Percentiles rank a stretch among this genome's conserved stretches.
These are phyloP conservation scores for Pygocentrus nattereri DNA, from an alignment of 2,797 vertebrate genomes.

Conservation along the genomic window DNA sequence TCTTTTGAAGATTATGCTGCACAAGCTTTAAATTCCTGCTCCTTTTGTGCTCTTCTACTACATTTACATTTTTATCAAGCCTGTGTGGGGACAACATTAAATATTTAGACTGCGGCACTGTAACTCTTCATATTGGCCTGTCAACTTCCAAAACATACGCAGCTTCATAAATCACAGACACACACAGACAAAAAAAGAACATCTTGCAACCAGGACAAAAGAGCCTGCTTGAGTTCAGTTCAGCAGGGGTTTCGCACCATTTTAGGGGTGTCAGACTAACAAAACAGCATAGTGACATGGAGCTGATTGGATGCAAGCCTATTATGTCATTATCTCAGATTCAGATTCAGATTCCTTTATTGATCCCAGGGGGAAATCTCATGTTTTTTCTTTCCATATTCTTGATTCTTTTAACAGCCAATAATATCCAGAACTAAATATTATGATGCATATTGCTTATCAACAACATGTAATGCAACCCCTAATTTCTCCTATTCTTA, in stretches of 20 bases:
- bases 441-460: too few relatives aligned
- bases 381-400: too few relatives aligned
- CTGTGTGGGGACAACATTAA: background rate
- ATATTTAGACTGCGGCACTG: background rate
- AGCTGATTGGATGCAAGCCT: background rate
- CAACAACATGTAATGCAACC: background rate
- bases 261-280: background rate
- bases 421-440: too few relatives aligned
- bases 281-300: background rate
- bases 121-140: background rate
- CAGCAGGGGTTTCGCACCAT: background rate
- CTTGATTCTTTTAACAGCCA: too few relatives aligned
- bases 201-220: too few relatives aligned
- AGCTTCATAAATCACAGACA: background rate
- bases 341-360: too few relatives aligned
- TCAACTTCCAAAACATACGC: background rate
- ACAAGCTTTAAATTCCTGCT: too few relatives aligned
- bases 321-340: too few relatives aligned
- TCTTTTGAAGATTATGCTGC: too few relatives aligned
- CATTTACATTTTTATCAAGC: background rate
- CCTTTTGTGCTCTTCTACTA: too few relatives aligned
- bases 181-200: too few relatives aligned
- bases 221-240: background rate
- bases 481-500: background rate
- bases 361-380: too few relatives aligned